Conservation (phyloP, 2,113 vertebrate species). For the Scophthalmus maximus region DNA sequence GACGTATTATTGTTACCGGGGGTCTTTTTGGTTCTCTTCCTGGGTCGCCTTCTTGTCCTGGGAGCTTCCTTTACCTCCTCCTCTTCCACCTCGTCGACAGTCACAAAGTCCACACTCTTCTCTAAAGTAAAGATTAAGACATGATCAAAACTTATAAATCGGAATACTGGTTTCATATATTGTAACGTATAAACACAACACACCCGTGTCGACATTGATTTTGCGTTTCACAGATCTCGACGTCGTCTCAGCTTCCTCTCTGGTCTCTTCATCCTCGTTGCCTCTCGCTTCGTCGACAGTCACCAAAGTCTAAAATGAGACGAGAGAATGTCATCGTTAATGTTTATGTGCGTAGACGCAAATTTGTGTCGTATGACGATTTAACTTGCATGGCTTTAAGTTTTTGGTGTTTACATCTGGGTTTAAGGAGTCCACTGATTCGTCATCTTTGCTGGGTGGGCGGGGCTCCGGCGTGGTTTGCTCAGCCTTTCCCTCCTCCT, state of each 20-base stretch:
- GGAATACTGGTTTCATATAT: too few relatives aligned
- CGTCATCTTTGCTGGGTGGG: conserved; percentile 39
- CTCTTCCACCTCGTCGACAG: background rate
- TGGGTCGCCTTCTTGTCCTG: background rate
- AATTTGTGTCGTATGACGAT: too few relatives aligned
- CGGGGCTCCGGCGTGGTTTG: background rate
- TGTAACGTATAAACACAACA: background rate
- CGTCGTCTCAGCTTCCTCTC: conserved; percentile 23
- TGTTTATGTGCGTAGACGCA: too few relatives aligned
- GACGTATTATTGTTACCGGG: background rate
- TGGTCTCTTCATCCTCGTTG: conserved; percentile 86
- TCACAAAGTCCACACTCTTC: background rate
- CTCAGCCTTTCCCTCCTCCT: conserved; percentile 43
- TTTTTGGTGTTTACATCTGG: conserved; percentile 75
- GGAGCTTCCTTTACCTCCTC: background rate
- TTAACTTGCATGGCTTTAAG: too few relatives aligned
- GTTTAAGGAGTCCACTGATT: conserved; percentile 52
- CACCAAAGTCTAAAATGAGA: conserved; percentile 70
- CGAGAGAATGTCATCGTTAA: background rate
- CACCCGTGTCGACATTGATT: conserved; percentile 36
- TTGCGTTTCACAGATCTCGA: conserved; percentile 18
- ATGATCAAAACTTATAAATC: too few relatives aligned
- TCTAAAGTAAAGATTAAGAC: background rate
- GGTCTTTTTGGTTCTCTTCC: background rate
- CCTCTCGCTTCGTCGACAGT: conserved; percentile 86